phyloP scores from a whole-genome alignment of 2,888 invertebrate species.

The Drosophila paramelanica region DNA sequence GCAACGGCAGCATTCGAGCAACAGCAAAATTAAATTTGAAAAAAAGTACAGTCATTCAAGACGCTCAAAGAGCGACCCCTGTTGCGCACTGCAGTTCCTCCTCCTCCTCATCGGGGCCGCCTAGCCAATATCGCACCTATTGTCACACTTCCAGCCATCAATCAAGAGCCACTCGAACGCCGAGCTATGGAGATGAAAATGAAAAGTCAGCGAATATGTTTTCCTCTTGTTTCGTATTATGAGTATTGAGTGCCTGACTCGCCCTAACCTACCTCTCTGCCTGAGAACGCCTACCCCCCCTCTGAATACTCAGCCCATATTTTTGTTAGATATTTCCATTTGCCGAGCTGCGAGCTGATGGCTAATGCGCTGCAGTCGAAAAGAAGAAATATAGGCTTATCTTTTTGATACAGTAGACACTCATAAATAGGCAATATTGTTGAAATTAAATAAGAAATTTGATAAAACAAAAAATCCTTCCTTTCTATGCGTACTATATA shows the following conservation, averaged over 20 bases:
- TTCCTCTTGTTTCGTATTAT: slow-evolving; percentile 21
- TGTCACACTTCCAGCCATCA: slow-evolving; percentile 41
- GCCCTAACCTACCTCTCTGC: background rate
- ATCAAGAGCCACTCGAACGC: slow-evolving; percentile 42
- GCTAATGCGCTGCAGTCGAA: slow-evolving; percentile 13
- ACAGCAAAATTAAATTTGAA: background rate
- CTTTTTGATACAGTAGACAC: background rate
- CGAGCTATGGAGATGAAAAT: slow-evolving; percentile 18
- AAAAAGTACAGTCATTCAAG: slow-evolving; percentile 72
- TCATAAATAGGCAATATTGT: too few species aligned
- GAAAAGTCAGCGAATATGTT: slow-evolving; percentile 47
- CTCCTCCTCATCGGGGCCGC: background rate
- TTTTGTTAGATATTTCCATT: slow-evolving; percentile 39
- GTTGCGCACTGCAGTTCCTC: slow-evolving; percentile 6
- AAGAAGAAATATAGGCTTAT: slow-evolving; percentile 5
- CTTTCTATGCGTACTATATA: too few species aligned
- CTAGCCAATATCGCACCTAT: slow-evolving; percentile 53
- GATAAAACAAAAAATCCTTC: too few species aligned
- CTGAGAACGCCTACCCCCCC: background rate
- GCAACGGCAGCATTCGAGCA: slow-evolving; percentile 48
- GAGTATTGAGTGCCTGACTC: slow-evolving; percentile 32
- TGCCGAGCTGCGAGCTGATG: slow-evolving; percentile 51
- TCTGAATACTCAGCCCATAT: slow-evolving; percentile 8
- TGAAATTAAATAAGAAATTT: too few species aligned
- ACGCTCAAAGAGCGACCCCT: slow-evolving; percentile 17